These are phyloP conservation scores for Perccottus glenii DNA, from an alignment of 2,113 vertebrate species.

Conservation along the genomic window DNA sequence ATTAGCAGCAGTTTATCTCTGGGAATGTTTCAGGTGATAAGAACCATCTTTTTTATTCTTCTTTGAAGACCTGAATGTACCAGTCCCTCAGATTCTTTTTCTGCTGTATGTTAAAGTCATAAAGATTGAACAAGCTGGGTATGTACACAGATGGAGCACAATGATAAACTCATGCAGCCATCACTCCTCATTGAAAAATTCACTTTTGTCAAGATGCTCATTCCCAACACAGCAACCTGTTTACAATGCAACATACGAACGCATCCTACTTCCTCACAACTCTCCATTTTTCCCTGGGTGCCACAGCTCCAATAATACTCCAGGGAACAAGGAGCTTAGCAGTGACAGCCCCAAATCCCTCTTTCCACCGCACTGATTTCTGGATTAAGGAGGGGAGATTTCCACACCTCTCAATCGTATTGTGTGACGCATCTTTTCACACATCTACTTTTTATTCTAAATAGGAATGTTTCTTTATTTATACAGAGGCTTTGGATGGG, in stretches of 20 bases:
- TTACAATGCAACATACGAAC: slow-evolving; percentile 47
- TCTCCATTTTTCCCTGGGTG: slow-evolving; percentile 38
- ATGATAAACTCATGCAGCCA: slow-evolving; percentile 37
- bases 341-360: slow-evolving; percentile 72
- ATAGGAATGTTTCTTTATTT: slow-evolving; percentile 56
- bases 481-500: slow-evolving; percentile 49
- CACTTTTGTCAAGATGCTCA: slow-evolving; percentile 26
- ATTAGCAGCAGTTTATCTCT: slow-evolving; percentile 13
- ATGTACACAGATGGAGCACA: slow-evolving; percentile 33
- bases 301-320: slow-evolving; percentile 64
- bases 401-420: slow-evolving; percentile 73
- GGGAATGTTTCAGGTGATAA: background rate
- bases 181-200: slow-evolving; percentile 48
- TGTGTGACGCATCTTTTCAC: slow-evolving; percentile 65
- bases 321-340: slow-evolving; percentile 68
- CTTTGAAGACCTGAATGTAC: background rate
- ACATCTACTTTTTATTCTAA: slow-evolving; percentile 55
- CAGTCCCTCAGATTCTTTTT: background rate
- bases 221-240: slow-evolving; percentile 44
- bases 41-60: background rate
- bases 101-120: slow-evolving; percentile 8
- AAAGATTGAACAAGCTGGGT: slow-evolving; percentile 6
- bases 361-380: slow-evolving; percentile 73
- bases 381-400: slow-evolving; percentile 74
- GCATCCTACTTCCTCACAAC: slow-evolving; percentile 45